Conservation (phyloP, 2,888 invertebrate genomes). For the Toxonevra muliebris region DNA sequence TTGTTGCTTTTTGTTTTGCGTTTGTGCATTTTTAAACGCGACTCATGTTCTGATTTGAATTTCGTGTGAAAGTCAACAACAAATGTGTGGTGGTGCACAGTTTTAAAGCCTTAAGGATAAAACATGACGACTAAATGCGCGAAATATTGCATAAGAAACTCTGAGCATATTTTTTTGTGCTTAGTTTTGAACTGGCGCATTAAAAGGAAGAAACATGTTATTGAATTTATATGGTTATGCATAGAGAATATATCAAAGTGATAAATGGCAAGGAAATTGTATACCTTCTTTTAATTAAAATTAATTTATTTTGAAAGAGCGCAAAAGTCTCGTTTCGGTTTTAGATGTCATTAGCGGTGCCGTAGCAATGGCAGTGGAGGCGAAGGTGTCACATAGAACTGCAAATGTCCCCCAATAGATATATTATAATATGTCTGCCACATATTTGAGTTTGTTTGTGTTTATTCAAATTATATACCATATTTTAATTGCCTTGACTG, state of each 20-base stretch:
- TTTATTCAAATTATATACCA: too few species aligned
- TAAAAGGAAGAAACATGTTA: conserved; percentile 38
- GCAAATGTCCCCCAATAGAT: too few species aligned
- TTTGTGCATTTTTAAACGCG: conserved; percentile 18
- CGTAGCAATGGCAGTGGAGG: background rate
- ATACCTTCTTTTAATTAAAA: conserved; percentile 33
- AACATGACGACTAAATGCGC: conserved; percentile 11
- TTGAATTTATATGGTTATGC: conserved; percentile 45
- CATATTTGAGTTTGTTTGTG: too few species aligned
- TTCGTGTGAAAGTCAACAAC: conserved; percentile 45
- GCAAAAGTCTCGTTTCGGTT: too few species aligned
- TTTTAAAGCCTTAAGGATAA: conserved; percentile 44
- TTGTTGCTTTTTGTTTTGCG: background rate
- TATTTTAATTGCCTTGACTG: too few species aligned
- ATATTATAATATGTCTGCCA: too few species aligned
- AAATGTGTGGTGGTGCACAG: conserved; percentile 36
- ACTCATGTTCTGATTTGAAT: conserved; percentile 38
- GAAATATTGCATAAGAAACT: too few species aligned
- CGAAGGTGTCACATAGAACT: background rate
- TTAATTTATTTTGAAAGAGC: conserved; percentile 10
- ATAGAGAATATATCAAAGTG: conserved; percentile 48
- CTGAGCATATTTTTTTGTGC: too few species aligned
- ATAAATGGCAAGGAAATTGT: conserved; percentile 41
- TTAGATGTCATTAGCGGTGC: too few species aligned
- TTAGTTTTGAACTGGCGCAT: background rate